Conservation (phyloP, 2,888 invertebrate species). For the Gordius sp. region DNA sequence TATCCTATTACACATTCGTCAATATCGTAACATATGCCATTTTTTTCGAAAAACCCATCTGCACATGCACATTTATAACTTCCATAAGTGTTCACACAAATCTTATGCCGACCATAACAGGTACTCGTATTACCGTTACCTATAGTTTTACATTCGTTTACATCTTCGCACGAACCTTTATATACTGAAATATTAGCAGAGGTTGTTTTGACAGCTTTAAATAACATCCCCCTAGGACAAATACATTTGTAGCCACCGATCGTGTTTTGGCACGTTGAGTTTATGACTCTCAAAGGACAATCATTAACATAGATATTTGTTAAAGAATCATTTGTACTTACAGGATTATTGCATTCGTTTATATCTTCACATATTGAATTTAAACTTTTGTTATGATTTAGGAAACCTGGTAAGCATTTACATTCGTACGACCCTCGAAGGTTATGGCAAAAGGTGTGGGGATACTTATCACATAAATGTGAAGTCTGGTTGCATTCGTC, state of each 20-base stretch:
- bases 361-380: conserved; percentile 7
- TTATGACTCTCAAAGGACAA: not conserved
- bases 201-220: not conserved
- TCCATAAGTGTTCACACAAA: not conserved
- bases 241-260: not conserved
- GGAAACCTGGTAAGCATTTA: not conserved
- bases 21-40: too few species aligned
- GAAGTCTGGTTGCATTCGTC: not conserved
- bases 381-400: too few species aligned
- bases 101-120: too few species aligned
- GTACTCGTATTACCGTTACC: too few species aligned
- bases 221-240: not conserved
- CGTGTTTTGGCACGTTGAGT: not conserved
- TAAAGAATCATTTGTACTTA: too few species aligned
- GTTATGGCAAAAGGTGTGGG: not conserved
- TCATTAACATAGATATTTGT: not conserved
- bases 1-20: too few species aligned
- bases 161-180: not conserved
- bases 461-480: not conserved
- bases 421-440: conserved; percentile 2
- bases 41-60: too few species aligned
- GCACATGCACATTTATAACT: not conserved
- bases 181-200: not conserved
- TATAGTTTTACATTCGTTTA: not conserved
- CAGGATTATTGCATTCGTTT: conserved; percentile 10